Conservation (phyloP, 1,140 invertebrate genomes). For the Dendrolimus punctatus region DNA sequence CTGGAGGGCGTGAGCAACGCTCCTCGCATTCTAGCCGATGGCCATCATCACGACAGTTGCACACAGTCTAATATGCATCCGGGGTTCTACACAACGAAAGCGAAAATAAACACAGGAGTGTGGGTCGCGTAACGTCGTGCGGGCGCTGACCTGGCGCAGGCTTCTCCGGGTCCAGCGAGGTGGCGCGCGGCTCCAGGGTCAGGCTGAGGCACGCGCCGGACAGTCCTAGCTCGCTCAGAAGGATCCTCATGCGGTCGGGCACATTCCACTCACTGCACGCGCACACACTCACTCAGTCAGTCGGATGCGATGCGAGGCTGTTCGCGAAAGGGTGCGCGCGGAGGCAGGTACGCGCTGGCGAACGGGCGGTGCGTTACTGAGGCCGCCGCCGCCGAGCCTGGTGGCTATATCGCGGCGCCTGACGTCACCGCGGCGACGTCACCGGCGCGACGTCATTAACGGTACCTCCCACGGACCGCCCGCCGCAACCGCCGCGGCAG, state of each 20-base stretch:
- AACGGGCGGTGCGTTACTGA: constrained; percentile 69
- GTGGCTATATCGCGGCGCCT: constrained; percentile 67
- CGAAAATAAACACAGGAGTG: constrained; percentile 69
- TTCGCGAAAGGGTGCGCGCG: constrained; percentile 46
- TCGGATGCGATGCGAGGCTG: constrained; percentile 22
- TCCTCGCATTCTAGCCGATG: constrained; percentile 70
- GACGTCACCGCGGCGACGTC: constrained; percentile 69
- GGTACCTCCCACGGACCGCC: constrained; percentile 68
- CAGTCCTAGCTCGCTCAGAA: constrained; percentile 70
- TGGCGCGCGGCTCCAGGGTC: constrained; percentile 65
- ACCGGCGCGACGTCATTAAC: constrained; percentile 65
- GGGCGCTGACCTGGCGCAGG: constrained; percentile 70
- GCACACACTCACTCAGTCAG: constrained; percentile 65
- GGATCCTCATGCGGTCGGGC: constrained; percentile 72
- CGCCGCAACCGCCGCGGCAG: constrained; percentile 38
- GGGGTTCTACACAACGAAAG: constrained; percentile 69
- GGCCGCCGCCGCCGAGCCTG: constrained; percentile 64
- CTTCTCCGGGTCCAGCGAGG: constrained; percentile 66
- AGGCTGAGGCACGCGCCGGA: constrained; percentile 66
- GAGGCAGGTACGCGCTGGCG: constrained; percentile 56
- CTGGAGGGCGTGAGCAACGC: constrained; percentile 68
- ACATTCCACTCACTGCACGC: constrained; percentile 69
- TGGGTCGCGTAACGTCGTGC: constrained; percentile 47
- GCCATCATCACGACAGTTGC: constrained; percentile 69
- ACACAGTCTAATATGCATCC: constrained; percentile 63